Conservation (phyloP, 2,113 vertebrate species). For the Xyrauchen texanus region DNA sequence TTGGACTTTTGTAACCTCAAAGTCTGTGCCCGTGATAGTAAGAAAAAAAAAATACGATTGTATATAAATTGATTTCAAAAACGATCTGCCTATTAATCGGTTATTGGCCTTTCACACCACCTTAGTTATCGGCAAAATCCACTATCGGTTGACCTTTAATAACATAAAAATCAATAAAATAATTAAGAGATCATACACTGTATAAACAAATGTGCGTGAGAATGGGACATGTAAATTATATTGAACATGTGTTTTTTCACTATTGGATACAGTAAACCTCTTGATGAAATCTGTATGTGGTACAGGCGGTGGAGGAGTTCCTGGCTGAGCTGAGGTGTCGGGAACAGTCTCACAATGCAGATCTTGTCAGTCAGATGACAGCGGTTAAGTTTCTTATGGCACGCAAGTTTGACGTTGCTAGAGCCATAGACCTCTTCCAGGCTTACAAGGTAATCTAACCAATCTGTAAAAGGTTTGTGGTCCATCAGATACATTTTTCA, state of each 20-base stretch:
- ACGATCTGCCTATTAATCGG: too few species aligned
- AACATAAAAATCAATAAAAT: too few species aligned
- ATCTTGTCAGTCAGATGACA: conserved; percentile 77
- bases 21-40: too few species aligned
- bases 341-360: conserved; percentile 76
- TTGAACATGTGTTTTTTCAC: background rate
- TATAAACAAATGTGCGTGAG: too few species aligned
- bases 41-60: too few species aligned
- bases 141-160: too few species aligned
- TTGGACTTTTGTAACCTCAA: too few species aligned
- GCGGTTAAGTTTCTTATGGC: conserved; percentile 84
- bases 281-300: conserved; percentile 22
- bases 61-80: too few species aligned
- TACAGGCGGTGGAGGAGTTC: conserved; percentile 80
- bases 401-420: conserved; percentile 80
- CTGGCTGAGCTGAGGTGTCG: conserved; percentile 73
- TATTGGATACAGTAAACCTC: background rate
- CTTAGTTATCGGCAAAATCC: too few species aligned
- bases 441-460: conserved; percentile 76
- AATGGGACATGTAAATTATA: too few species aligned
- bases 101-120: too few species aligned
- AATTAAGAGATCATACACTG: too few species aligned
- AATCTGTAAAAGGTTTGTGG: background rate
- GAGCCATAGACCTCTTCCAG: conserved; percentile 82
- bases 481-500: background rate